Base-by-base conservation (phyloP, 2,113 vertebrate genomes). In the Spermophilus dauricus region DNA sequence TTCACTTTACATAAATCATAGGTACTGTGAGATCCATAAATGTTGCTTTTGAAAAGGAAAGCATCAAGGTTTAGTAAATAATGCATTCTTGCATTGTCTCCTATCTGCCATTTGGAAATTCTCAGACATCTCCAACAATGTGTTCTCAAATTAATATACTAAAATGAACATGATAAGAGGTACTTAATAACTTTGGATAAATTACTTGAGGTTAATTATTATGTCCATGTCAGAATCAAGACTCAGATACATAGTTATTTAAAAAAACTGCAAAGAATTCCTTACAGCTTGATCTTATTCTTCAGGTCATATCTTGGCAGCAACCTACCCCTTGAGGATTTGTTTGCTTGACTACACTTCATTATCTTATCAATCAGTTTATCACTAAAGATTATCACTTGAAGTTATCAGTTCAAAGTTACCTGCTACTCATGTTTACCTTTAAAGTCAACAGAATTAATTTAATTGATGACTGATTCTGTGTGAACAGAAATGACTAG, bases 281-380 rank as follows among this genome's bases (percentile, higher is more conserved):
- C 28, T 85, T 91, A 72, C 2, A 70, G 10, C 32, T 93, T 91
- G 22, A 97, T 63, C 8, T 89, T 65, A 80, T 93, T 45, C n/a
- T 72, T 93, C 5, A 93, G 20, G 30, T 78, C 32, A 73, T 14
- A 51, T 17, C 12, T 16, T 76, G 30, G 2, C 10, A 89, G 53
- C 80, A 81, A 81, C 0, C 4, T 58, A 22, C 69, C 32, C 28
- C 7, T 76, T 80, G 39, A 69, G n/a, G 16, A 51, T 5, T 12
- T 56, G 12, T 48, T 89, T 32, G 32, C 13, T 84, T 86, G 12
- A 82, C 9, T 48, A 6, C 2, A 51, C 13, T 75, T n/a, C 69
- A 2, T 3, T 92, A 24, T 42, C 58, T 72, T 91, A 73, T 65
- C 67, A 85, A 39, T 56, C 14, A 84, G 20, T 0, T 91, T 91